phyloP scores from a whole-genome alignment of 2,113 vertebrate genomes.

The Cyprinodon tularosa region DNA sequence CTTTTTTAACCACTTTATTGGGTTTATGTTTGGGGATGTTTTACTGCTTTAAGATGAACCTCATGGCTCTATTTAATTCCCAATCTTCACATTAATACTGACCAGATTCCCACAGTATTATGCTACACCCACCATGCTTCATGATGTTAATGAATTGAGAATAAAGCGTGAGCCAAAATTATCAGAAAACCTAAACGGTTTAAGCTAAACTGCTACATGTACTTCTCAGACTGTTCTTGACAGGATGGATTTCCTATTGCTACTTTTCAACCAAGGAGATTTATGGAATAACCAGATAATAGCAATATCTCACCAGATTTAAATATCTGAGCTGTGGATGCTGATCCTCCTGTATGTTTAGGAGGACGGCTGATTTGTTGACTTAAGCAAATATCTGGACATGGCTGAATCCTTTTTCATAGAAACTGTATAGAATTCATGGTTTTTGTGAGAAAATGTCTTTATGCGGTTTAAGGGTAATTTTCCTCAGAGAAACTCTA shows the following conservation, averaged over 20 bases:
- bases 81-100: neutral
- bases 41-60: neutral
- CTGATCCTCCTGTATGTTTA: neutral
- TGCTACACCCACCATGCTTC: neutral
- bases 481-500: slow-evolving; percentile 8
- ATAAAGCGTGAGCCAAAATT: neutral
- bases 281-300: neutral
- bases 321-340: neutral
- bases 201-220: neutral
- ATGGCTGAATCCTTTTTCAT: neutral
- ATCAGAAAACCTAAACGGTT: neutral
- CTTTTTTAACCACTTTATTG: neutral
- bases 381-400: neutral
- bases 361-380: neutral
- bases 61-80: too few species aligned
- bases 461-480: neutral
- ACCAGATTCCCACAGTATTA: neutral
- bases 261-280: neutral
- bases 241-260: neutral
- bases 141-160: neutral
- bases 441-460: neutral
- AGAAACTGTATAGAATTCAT: neutral
- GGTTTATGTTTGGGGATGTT: neutral
- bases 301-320: neutral
- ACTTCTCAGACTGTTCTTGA: neutral